Percentiles rank a stretch among this genome's conserved stretches.
Conservation (phyloP, 2,113 vertebrate genomes). For the Osmerus eperlanus region DNA sequence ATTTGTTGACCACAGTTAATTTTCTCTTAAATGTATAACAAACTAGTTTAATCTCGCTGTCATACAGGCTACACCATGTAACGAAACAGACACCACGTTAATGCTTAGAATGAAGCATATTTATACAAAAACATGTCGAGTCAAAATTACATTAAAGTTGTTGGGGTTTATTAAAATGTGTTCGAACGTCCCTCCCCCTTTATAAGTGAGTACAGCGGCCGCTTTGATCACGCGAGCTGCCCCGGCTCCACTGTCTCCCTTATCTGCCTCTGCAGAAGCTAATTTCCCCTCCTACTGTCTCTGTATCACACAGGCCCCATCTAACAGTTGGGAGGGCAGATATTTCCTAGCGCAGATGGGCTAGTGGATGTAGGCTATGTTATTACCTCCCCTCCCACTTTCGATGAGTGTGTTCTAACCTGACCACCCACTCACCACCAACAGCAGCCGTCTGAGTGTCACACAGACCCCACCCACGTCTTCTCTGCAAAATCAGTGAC, state of each 20-base stretch:
- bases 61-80: too few relatives aligned
- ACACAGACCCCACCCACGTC: neutral
- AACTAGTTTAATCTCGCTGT: too few relatives aligned
- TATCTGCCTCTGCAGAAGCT: conserved; percentile 57
- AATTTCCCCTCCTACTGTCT: conserved; percentile 23
- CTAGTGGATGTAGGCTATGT: conserved; percentile 53
- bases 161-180: too few relatives aligned
- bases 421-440: conserved; percentile 62
- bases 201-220: conserved; percentile 4
- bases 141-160: too few relatives aligned
- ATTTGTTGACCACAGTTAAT: too few relatives aligned
- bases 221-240: neutral
- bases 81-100: too few relatives aligned
- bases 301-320: conserved; percentile 28
- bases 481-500: too few relatives aligned
- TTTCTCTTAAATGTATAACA: too few relatives aligned
- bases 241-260: conserved; percentile 24
- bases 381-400: conserved; percentile 57
- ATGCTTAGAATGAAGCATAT: too few relatives aligned
- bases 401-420: conserved; percentile 50
- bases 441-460: conserved; percentile 49
- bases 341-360: conserved; percentile 59
- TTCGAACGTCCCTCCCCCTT: too few relatives aligned
- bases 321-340: conserved; percentile 61
- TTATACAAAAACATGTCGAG: too few relatives aligned